Base-by-base conservation (phyloP, 1,140 invertebrate species). In the Coboldia fuscipes region DNA sequence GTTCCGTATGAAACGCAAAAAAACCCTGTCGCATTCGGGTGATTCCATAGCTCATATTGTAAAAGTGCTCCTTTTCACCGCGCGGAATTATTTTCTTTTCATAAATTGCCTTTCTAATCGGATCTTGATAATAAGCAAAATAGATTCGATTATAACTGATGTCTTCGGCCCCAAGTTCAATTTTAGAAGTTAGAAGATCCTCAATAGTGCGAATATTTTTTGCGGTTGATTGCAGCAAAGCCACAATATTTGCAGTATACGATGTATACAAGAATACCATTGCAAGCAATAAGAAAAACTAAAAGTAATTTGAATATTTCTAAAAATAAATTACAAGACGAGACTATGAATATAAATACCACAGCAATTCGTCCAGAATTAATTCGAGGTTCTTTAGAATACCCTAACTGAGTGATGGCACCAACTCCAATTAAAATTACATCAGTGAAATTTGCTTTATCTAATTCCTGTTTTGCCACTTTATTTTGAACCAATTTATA, bases 1-100 rank as follows among this genome's bases (percentile, higher is more conserved):
- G 54, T 45, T 71, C 69, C 47, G 64, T 63, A 41, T 72, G 67
- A 38, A 74, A 72, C 13, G 70, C 70, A 37, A 72, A 73, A 3
- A 69, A 42, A 12, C 57, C 60, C 30, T 32, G 16, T 15, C 35
- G 23, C 7, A 36, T 4, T 17, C 21, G 13, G 1, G 12, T 3
- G 4, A 36, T 24, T 0, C 56, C 57, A 13, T 60, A 50, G 12
- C 46, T 35, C 2, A 56, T 17, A 10, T 10, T 22, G 29, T 52
- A 35, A n/a, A n/a, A n/a, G n/a, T n/a, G n/a, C n/a, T n/a, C n/a
- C 7, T 44, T 43, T 13, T 41, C 30, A 7, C 46, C 46, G 24
- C 45, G 43, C 12, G 54, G 47, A 16, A 42, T 37, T 3, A 55
- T 38, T 42, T 49, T 52, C 10, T 48, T 42, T 4, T 53, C 42